Evolutionary conservation across 1,140 invertebrate species (phyloP).

Genomic region (Hirudo medicinalis): DNA sequence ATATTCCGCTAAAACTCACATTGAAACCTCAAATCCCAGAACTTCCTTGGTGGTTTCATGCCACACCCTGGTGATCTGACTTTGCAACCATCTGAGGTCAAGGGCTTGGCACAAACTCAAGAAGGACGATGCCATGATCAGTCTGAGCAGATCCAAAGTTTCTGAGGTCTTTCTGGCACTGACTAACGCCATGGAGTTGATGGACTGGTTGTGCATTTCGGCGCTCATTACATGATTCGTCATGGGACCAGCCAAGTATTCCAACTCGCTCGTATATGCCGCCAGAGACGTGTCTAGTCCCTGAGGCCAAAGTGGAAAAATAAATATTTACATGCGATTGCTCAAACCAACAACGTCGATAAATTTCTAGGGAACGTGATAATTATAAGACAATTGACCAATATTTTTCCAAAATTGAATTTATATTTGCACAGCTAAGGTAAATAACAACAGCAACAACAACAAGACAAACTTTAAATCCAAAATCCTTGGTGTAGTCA

Average conservation of each 20-base stretch:
- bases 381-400: no score
- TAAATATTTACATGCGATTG: background rate
- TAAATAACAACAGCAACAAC: background rate
- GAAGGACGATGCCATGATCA: slow-evolving; percentile 19
- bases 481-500: background rate
- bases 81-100: slow-evolving; percentile 21
- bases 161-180: slow-evolving; percentile 11
- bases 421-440: background rate
- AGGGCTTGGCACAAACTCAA: slow-evolving; percentile 16
- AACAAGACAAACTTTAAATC: slow-evolving; percentile 10
- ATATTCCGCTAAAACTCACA: no score
- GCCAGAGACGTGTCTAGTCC: slow-evolving; percentile 21
- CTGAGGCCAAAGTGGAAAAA: slow-evolving; percentile 15
- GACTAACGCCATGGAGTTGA: slow-evolving; percentile 20
- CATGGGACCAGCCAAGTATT: slow-evolving; percentile 18
- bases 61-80: background rate
- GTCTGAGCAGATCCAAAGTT: slow-evolving; percentile 19
- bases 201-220: slow-evolving; percentile 23
- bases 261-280: slow-evolving; percentile 19
- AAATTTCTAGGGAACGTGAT: no score
- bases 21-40: no score
- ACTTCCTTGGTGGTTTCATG: no score
- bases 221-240: slow-evolving; percentile 23
- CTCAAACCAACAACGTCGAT: no score
- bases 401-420: no score